Evolutionary conservation across 1,140 invertebrate genomes (phyloP), one percentile per base, ranked within the genome.

Genomic region (Nasonia vitripennis): DNA sequence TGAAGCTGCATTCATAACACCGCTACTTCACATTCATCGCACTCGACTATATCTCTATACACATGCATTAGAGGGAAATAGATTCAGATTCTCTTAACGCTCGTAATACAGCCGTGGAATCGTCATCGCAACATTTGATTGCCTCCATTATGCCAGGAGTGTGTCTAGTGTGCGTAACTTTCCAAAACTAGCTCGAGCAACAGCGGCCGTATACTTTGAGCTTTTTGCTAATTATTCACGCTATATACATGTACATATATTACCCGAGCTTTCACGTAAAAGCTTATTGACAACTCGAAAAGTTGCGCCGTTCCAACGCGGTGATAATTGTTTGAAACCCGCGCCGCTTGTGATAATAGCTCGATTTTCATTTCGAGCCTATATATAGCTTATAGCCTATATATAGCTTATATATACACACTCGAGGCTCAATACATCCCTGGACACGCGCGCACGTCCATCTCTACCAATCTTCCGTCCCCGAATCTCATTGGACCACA

Each of bases 71-170:
- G 55, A 62, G 55, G 6, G 45, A 55, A 12, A 79, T 55, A 41
- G 20, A 51, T n/a, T 31, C n/a, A 71, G 41, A 62, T 78, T 80
- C 78, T 68, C 31, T 83, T 77, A 45, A 68, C 55, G 6, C 12
- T 17, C 73, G 11, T 41, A 45, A 45, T 45, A 70, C 68, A 14
- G 78, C 84, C 78, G 81, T 11, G 82, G 51, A 86, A 86, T 90
- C 86, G 89, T 90, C 91, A 91, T 90, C 88, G 88, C 89, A 88
- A 89, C 89, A 87, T 91, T 91, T 91, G 90, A 92, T 92, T 90
- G 88, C 89, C 87, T 88, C 91, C 87, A 91, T 90, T 92, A 90
- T 88, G 81, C 86, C 84, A 87, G 86, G 88, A 91, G 86, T 87
- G 88, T 87, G 4, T 20, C 88, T 91, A 89, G 4, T 45, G 90